Evolutionary conservation across 2,797 vertebrate genomes (phyloP), one percentile per base, ranked within the genome.

Genomic region (Chaetophractus vellerosus): DNA sequence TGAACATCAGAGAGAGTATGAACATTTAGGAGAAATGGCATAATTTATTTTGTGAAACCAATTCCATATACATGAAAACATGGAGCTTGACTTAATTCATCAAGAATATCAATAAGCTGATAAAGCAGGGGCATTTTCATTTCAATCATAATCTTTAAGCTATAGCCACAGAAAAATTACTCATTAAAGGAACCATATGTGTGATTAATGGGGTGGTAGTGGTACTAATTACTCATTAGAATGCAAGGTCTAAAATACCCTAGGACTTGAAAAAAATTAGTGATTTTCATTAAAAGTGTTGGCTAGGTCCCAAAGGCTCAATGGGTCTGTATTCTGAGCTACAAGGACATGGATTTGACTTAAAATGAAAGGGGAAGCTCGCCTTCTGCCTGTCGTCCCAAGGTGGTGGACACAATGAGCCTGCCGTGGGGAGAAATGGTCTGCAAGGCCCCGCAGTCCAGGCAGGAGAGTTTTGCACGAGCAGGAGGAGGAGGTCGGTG

Each of bases 401-500:
- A 52, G 52, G 12, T 52, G 15, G 52, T 18, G 52, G 14, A 52
- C 18, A 52, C 15, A 52, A 52, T 18, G 52, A 52, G 52, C 52
- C 52, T 14, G 52, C 52, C 52, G 15, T 45, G 45, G 9, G 45
- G 45, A 45, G 45, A 45, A 45, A 45, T 16, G 15, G 15, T 16
- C 16, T 18, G 52, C 15, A 16, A 16, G 52, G 14, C 52, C 18
- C 15, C 18, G 16, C 15, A 52, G 52, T 16, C 15, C 52, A 18
- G 52, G 52, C 52, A 52, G 16, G 52, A 52, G 18, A 52, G 14
- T 18, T 18, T 15, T 18, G 16, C 50, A 50, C 18, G 52, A 52
- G 52, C 52, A 52, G 52, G 2, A 52, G 52, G 52, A 52, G 16
- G 12, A 52, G 52, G 52, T 11, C 99, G 96, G 99, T 99, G 59